Base-by-base conservation (phyloP, 2,888 invertebrate genomes). In the Cheilosia variabilis region DNA sequence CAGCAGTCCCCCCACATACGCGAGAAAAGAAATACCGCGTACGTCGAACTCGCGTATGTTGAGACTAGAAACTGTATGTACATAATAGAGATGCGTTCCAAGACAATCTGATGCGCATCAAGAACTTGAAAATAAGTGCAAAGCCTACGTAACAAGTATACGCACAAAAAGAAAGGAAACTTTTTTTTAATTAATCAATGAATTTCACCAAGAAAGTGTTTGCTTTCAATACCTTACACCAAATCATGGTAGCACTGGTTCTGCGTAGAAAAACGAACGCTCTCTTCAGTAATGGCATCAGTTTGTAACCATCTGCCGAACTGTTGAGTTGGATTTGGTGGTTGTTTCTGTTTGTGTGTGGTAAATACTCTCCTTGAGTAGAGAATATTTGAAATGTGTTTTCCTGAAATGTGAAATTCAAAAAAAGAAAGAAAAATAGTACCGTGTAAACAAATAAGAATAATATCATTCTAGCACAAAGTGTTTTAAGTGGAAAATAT, bases 281-380 rank as follows among this genome's bases (percentile, higher is more conserved):
- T 45, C 69, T 41, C 69, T 50, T 47, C 37, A 43, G 69, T 57
- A 55, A 57, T 31, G 62, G 76, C 60, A 53, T 73, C 78, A 83
- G 83, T 83, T 73, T 55, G 73, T 78, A 60, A 78, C 62, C 78
- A 73, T 73, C 66, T 63, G 78, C 55, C 68, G 66, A 83, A 63
- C 83, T 83, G 83, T 83, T 78, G 83, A 78, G 78, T 83, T 71
- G 31, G 41, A 45, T 58, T 62, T 31, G 24, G 34, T 57, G 31
- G 69, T 45, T 34, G 68, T 19, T 57, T 60, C n/a, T 47, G 19
- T 55, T 31, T 66, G 53, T 10, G 24, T 47, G 47, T 22, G 53
- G 37, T 13, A 68, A 43, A 31, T 69, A 47, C 5, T 43, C 17
- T 47, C 19, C 47, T 17, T 17, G 22, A 24, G 31, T 31, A 31